These are phyloP conservation scores for Argyrosomus regius DNA, from an alignment of 2,797 vertebrate species.

Conservation along the genomic window DNA sequence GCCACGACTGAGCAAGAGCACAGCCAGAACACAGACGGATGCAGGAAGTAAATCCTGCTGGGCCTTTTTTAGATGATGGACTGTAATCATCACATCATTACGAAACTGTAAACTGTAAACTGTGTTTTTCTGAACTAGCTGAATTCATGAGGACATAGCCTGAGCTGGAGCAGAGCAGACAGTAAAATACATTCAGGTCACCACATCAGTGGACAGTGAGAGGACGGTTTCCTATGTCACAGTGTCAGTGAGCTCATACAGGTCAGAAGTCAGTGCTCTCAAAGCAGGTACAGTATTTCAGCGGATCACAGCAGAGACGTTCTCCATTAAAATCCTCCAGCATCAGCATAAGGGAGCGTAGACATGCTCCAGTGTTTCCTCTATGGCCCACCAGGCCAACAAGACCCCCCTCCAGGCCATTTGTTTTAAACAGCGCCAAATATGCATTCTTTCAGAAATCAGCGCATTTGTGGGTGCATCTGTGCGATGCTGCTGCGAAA, in stretches of 20 bases:
- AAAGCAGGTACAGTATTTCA: background rate
- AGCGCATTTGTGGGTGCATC: too few species aligned
- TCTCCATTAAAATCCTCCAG: background rate
- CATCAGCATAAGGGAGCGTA: too few species aligned
- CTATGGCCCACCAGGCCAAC: too few species aligned
- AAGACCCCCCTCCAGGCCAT: too few species aligned
- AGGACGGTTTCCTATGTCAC: conserved; percentile 25
- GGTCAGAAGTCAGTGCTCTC: conserved; percentile 25
- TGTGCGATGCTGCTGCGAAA: too few species aligned
- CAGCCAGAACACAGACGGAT: too few species aligned
- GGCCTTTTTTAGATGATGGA: background rate
- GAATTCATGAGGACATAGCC: background rate
- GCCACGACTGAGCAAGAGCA: background rate
- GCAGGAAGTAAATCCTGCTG: background rate
- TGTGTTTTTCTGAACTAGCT: background rate
- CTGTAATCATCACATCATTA: background rate
- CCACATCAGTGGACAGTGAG: background rate
- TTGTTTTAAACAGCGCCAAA: too few species aligned
- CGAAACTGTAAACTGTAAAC: background rate
- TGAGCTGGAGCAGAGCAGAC: background rate
- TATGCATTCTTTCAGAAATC: too few species aligned
- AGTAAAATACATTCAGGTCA: conserved; percentile 29
- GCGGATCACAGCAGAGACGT: background rate
- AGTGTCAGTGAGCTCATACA: conserved; percentile 43
- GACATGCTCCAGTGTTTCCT: background rate